These are phyloP conservation scores for Cygnus olor DNA, from an alignment of 2,797 vertebrate species.

Conservation along the genomic window DNA sequence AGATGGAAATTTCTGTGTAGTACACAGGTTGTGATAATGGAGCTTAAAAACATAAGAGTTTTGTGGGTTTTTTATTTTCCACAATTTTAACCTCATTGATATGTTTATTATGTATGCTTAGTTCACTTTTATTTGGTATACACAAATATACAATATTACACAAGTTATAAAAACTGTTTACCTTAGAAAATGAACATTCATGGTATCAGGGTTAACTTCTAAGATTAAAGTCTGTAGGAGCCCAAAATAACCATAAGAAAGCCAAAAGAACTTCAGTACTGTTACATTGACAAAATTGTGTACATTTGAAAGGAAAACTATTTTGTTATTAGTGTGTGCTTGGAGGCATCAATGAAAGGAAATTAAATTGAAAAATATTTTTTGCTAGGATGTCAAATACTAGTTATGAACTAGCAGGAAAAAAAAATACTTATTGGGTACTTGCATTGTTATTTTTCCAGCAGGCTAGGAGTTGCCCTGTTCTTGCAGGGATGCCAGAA, in stretches of 20 bases:
- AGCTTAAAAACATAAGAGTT: background rate
- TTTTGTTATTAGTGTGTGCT: background rate
- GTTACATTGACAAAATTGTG: background rate
- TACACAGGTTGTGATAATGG: background rate
- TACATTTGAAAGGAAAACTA: background rate
- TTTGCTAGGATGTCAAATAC: background rate
- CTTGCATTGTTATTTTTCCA: background rate
- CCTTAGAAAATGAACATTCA: background rate
- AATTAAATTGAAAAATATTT: background rate
- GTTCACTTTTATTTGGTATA: background rate
- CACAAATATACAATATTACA: background rate
- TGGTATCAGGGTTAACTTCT: background rate
- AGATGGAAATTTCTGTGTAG: background rate
- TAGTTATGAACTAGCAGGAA: background rate
- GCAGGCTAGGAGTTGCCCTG: constrained; percentile 1
- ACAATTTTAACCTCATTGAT: no score
- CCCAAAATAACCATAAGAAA: background rate
- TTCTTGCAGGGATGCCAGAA: constrained; percentile 32
- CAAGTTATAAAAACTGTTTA: background rate
- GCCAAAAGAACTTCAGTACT: background rate
- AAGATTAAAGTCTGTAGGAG: background rate
- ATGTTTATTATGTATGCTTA: background rate
- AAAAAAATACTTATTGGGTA: background rate
- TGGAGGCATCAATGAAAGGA: background rate
- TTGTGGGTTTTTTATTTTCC: no score